A percentile compares a stretch with the other conserved stretches of the same genome.
Conservation (phyloP, 2,113 vertebrate genomes). For the Ursus arctos region DNA sequence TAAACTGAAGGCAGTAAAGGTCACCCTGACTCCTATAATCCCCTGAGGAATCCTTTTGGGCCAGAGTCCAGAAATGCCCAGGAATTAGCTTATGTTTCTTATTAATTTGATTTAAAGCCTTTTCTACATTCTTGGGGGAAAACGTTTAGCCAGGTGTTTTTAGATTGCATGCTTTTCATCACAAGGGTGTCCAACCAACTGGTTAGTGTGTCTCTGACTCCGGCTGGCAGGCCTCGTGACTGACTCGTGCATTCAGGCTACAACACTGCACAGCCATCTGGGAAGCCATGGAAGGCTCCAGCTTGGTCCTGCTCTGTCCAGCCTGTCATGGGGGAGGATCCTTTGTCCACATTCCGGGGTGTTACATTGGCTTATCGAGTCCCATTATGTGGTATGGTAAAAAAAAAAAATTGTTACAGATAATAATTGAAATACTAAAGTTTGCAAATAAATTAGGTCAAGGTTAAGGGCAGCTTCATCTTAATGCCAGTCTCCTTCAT, state of each 20-base stretch:
- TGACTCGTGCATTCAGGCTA: not conserved
- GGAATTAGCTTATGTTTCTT: conserved; percentile 58
- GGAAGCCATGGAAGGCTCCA: not conserved
- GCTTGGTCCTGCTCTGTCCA: not conserved
- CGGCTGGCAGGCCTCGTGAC: accelerated
- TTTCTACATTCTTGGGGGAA: not conserved
- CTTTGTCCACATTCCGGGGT: not conserved
- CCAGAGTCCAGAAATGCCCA: not conserved
- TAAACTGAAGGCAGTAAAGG: not conserved
- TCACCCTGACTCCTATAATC: conserved; percentile 29
- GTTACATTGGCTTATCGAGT: not conserved
- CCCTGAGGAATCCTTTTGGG: conserved; percentile 33
- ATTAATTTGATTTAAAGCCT: conserved; percentile 56
- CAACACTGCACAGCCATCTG: not conserved
- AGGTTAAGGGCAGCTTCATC: not conserved
- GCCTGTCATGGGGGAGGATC: not conserved
- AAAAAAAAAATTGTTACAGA: not conserved
- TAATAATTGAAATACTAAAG: conserved; percentile 40
- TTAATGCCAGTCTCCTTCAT: not conserved
- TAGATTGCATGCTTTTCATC: not conserved
- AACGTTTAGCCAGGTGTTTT: not conserved
- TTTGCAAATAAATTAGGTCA: not conserved
- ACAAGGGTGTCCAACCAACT: not conserved
- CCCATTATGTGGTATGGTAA: not conserved
- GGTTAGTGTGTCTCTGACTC: not conserved